Evolutionary conservation across 92 coral and sea anemone species (phyloP).

Genomic region (Porites rus): DNA sequence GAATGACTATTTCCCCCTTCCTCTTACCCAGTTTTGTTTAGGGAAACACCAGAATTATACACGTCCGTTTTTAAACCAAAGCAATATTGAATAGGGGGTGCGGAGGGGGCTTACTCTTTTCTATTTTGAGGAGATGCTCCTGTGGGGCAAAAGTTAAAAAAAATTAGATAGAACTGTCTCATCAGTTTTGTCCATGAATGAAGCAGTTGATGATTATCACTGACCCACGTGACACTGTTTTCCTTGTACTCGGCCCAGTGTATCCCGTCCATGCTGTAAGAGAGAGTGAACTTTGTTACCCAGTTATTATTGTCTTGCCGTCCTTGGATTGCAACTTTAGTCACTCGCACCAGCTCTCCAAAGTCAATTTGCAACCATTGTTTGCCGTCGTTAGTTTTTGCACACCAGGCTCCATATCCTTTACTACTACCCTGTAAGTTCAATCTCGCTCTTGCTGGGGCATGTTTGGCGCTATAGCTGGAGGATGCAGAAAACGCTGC

Average conservation of each 20-base stretch:
- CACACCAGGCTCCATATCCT: constrained; percentile 34
- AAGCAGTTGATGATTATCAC: neutral
- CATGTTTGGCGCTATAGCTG: neutral
- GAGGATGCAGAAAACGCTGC: constrained; percentile 56
- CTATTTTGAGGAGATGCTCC: too few species aligned
- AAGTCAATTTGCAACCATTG: constrained; percentile 48
- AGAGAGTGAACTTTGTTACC: constrained; percentile 37
- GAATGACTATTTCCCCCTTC: too few species aligned
- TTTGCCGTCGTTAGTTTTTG: constrained; percentile 13
- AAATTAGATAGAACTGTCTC: too few species aligned
- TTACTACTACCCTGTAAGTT: constrained; percentile 8
- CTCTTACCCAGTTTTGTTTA: too few species aligned
- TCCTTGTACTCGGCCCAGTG: constrained; percentile 37
- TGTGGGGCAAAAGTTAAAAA: too few species aligned
- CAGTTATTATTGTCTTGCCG: constrained; percentile 10
- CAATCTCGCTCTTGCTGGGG: constrained; percentile 24
- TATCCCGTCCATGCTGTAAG: constrained; percentile 44
- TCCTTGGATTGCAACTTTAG: constrained; percentile 48
- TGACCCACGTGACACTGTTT: constrained; percentile 33
- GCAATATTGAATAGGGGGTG: too few species aligned
- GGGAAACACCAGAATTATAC: too few species aligned
- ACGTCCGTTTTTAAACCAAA: too few species aligned
- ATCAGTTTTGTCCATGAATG: too few species aligned
- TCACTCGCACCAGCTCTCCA: constrained; percentile 36
- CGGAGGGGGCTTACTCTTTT: too few species aligned